Conservation (phyloP, 2,113 vertebrate genomes). For the Tetrao urogallus region DNA sequence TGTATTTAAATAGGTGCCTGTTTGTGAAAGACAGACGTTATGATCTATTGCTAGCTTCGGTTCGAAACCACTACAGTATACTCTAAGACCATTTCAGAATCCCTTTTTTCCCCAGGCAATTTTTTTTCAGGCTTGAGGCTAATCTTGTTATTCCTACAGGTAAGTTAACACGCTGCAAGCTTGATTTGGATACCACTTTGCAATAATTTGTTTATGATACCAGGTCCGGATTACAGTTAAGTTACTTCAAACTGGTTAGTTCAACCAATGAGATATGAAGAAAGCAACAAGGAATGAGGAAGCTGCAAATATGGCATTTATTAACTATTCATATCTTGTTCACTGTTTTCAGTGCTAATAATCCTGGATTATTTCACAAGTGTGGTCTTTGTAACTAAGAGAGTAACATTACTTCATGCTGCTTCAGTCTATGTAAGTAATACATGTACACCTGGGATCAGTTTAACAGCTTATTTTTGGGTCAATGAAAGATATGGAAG, state of each 20-base stretch:
- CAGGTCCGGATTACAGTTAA: neutral
- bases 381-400: neutral
- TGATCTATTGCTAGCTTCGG: neutral
- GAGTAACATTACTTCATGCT: neutral
- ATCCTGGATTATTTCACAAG: neutral
- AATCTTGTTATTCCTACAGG: neutral
- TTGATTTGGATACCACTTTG: neutral
- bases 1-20: neutral
- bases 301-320: neutral
- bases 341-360: slow-evolving; percentile 2
- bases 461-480: neutral
- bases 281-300: slow-evolving; percentile 52
- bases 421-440: neutral
- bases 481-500: neutral
- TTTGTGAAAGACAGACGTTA: neutral
- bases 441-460: neutral
- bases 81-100: neutral
- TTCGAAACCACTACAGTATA: neutral
- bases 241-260: neutral
- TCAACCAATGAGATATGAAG: slow-evolving; percentile 15
- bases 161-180: neutral
- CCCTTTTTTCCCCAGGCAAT: neutral
- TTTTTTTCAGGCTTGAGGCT: neutral
- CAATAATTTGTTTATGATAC: neutral
- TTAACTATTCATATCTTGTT: slow-evolving; percentile 32